Conservation (phyloP, 2,888 invertebrate genomes). For the Netelia inedita region DNA sequence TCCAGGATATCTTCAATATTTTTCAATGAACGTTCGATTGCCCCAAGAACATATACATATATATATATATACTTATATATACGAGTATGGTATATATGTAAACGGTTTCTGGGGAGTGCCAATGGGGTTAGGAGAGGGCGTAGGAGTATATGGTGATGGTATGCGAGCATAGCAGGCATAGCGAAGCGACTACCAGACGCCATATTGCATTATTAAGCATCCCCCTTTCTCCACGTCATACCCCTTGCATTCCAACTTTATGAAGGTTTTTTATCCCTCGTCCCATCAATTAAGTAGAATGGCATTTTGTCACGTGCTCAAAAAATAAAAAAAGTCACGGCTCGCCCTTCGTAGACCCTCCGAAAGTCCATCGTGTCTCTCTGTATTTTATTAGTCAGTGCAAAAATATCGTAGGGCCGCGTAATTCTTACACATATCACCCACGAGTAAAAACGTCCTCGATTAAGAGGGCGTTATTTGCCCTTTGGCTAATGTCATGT, state of each 20-base stretch:
- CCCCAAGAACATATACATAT: conserved; percentile 70
- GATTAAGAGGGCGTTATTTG: too few relatives aligned
- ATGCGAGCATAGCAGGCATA: conserved; percentile 84
- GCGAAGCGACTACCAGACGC: conserved; percentile 82
- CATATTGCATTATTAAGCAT: conserved; percentile 85
- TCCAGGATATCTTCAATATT: conserved; percentile 81
- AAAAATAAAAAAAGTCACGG: conserved; percentile 53
- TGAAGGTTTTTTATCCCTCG: conserved; percentile 80
- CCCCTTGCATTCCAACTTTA: conserved; percentile 83
- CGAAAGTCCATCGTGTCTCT: too few relatives aligned
- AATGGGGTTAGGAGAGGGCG: conserved; percentile 70
- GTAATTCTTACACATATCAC: too few relatives aligned
- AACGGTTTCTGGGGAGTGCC: conserved; percentile 62
- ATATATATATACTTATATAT: conserved; percentile 1
- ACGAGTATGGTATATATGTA: conserved; percentile 25
- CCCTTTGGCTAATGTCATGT: too few relatives aligned
- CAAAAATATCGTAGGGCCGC: too few relatives aligned
- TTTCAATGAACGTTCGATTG: conserved; percentile 83
- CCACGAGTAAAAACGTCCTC: too few relatives aligned
- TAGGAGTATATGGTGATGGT: conserved; percentile 82
- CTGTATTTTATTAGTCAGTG: too few relatives aligned
- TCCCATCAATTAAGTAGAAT: conserved; percentile 71
- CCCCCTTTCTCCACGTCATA: conserved; percentile 71
- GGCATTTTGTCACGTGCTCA: conserved; percentile 57
- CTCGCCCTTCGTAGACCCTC: background rate